A percentile compares a stretch with the other conserved stretches of the same genome.
These are phyloP conservation scores for Pelecanoides urinatrix DNA, from an alignment of 2,113 vertebrate genomes.

Conservation along the genomic window DNA sequence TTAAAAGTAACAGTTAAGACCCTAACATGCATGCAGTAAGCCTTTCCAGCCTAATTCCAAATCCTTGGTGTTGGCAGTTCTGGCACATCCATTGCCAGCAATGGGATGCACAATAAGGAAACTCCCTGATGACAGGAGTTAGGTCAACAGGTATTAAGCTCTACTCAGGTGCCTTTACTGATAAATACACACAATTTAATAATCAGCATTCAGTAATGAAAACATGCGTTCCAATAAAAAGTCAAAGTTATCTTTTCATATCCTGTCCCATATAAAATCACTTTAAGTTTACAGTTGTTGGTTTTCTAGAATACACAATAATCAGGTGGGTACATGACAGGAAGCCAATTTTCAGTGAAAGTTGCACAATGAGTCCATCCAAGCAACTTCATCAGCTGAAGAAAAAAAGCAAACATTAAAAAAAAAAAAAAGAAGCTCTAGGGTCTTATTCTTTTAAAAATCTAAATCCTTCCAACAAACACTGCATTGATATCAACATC, in stretches of 20 bases:
- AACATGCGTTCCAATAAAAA: slow-evolving; percentile 78
- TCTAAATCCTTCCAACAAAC: neutral
- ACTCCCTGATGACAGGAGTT: slow-evolving; percentile 49
- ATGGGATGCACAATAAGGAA: slow-evolving; percentile 57
- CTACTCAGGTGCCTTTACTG: slow-evolving; percentile 69
- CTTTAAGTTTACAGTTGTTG: slow-evolving; percentile 37
- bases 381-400: slow-evolving; percentile 91
- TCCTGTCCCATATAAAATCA: slow-evolving; percentile 70
- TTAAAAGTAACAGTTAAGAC: slow-evolving; percentile 74
- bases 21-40: slow-evolving; percentile 66
- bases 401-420: neutral
- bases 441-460: neutral
- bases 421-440: neutral
- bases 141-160: slow-evolving; percentile 69
- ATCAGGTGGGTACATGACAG: slow-evolving; percentile 93
- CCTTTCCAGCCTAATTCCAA: slow-evolving; percentile 55
- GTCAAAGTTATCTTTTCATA: slow-evolving; percentile 62
- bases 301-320: slow-evolving; percentile 88
- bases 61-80: slow-evolving; percentile 51
- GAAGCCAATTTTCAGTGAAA: slow-evolving; percentile 95
- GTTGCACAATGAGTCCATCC: slow-evolving; percentile 91
- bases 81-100: slow-evolving; percentile 64
- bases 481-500: neutral
- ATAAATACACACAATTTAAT: slow-evolving; percentile 78
- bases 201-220: slow-evolving; percentile 72